These are phyloP conservation scores for Pangasianodon gigas DNA, from an alignment of 2,113 vertebrate genomes.

Conservation along the genomic window DNA sequence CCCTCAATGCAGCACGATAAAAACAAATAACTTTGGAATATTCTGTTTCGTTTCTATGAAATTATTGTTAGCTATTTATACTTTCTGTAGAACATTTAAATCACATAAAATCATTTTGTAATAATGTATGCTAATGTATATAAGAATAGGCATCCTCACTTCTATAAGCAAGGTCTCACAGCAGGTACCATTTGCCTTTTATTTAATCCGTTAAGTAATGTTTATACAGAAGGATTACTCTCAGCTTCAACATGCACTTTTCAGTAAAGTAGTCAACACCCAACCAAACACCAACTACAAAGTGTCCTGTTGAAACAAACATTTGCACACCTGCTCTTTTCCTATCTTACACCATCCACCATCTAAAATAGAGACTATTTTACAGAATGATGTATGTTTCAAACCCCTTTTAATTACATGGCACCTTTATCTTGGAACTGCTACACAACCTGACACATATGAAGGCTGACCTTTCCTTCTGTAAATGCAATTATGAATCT, in stretches of 20 bases:
- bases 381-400: background rate
- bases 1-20: background rate
- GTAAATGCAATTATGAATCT: conserved; percentile 4
- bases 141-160: background rate
- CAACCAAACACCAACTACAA: background rate
- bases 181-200: background rate
- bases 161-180: background rate
- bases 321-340: background rate
- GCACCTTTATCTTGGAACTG: background rate
- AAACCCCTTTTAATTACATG: background rate
- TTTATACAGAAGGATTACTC: background rate
- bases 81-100: background rate
- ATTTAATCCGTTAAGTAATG: background rate
- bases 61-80: background rate
- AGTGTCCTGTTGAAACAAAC: background rate
- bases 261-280: background rate
- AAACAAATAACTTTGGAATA: background rate
- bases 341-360: background rate
- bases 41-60: background rate
- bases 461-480: conserved; percentile 23
- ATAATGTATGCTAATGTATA: background rate
- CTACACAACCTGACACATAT: background rate
- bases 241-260: background rate
- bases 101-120: background rate
- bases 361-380: background rate